A percentile compares a stretch with the other conserved stretches of the same genome.
phyloP scores from a whole-genome alignment of 2,797 vertebrate species.

The Mallotus villosus region DNA sequence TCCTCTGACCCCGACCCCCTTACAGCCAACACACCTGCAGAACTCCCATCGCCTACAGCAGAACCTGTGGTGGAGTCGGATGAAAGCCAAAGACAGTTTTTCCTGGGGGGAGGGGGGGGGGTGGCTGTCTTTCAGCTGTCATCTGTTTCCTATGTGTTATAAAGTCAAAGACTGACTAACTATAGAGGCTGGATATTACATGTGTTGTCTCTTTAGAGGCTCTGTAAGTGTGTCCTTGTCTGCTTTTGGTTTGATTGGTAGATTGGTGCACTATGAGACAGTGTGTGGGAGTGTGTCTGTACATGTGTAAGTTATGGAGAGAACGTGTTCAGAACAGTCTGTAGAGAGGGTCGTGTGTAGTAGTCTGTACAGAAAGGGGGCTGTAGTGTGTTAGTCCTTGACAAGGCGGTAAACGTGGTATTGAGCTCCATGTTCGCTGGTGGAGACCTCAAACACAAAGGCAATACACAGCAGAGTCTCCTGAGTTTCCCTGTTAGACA shows the following conservation, averaged over 20 bases:
- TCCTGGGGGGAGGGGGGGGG: too few relatives aligned
- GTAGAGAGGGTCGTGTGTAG: background rate
- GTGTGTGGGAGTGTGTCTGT: background rate
- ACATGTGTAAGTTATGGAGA: background rate
- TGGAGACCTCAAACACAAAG: constrained; percentile 94
- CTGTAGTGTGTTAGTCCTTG: constrained; percentile 81
- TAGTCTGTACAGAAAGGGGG: background rate
- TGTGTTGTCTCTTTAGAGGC: background rate
- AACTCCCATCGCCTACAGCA: background rate
- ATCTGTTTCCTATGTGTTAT: background rate
- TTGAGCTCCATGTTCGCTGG: constrained; percentile 92
- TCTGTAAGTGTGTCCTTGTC: background rate
- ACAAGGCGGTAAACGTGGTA: constrained; percentile 95
- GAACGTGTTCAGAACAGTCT: background rate
- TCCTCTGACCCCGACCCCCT: background rate
- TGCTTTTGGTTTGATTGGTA: background rate
- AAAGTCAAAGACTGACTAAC: background rate
- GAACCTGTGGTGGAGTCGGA: background rate
- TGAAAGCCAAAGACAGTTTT: too few relatives aligned
- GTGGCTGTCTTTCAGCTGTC: too few relatives aligned
- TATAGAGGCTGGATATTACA: too few relatives aligned
- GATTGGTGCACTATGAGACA: background rate
- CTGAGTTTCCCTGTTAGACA: constrained; percentile 95
- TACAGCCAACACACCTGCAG: background rate
- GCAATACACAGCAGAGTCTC: constrained; percentile 95